Base-by-base conservation (phyloP, 2,888 invertebrate genomes). In the Xestia xanthographa region DNA sequence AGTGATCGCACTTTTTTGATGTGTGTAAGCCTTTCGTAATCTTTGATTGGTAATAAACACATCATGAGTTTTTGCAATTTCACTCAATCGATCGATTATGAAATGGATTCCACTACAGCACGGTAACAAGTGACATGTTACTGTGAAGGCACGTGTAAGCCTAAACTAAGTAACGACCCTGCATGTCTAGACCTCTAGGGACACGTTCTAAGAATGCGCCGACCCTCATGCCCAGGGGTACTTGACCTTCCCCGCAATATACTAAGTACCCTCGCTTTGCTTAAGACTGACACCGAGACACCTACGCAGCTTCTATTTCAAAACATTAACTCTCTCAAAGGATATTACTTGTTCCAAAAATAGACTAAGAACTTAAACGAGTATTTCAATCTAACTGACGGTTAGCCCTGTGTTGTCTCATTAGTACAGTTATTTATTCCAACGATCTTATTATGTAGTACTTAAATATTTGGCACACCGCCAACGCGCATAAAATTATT, bases 401-500 rank as follows among this genome's bases (percentile, higher is more conserved):
- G 63, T 50, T 65, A 62, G 43, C 34, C 67, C 58, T 48, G 29
- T 65, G 50, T 80, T 85, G 77, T 85, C 79, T 88, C 87, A 81
- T 77, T 83, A 78, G 56, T 72, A 74, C 63, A 74, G 72, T 74
- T 76, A 86, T 81, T 75, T 81, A 83, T 86, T 77, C 75, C 65
- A 66, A 58, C 78, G 73, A 81, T 83, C 87, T 83, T 85, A 88
- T 81, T 85, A 81, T 78, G 78, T 81, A 78, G 76, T 78, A 67
- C 79, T 83, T 80, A 78, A 73, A 78, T 66, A 81, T 83, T 89
- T 89, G 87, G 89, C 82, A 66, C 72, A 50, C 48, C 72, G 89
- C 89, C 89, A 88, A 38, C 75, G 79, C 69, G 76, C 79, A 78
- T 81, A 74, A 58, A 84, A 84, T 86, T 81, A 88, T 86, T 87